phyloP scores from a whole-genome alignment of 2,113 vertebrate species.

The Pterophyllum scalare region DNA sequence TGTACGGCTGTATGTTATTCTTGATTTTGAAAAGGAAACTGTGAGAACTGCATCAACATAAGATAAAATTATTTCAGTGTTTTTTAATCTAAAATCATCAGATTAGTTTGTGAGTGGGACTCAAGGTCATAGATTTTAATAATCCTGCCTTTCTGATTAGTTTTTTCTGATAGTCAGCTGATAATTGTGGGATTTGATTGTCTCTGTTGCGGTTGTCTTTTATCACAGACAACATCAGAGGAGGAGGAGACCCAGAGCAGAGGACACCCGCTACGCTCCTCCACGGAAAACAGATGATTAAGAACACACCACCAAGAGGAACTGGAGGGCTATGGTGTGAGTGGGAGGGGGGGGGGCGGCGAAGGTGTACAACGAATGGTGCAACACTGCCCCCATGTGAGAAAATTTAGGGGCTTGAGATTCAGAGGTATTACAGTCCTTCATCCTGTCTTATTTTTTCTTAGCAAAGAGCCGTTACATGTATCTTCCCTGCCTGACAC shows the following conservation, averaged over 20 bases:
- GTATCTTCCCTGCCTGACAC: slow-evolving; percentile 32
- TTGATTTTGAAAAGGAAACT: not conserved
- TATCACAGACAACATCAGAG: not conserved
- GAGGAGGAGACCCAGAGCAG: slow-evolving; percentile 22
- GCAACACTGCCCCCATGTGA: slow-evolving; percentile 81
- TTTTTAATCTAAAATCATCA: not conserved
- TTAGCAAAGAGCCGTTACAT: slow-evolving; percentile 35
- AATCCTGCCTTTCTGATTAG: too few relatives aligned
- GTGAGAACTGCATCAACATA: not conserved
- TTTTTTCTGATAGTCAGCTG: not conserved
- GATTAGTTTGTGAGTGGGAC: not conserved
- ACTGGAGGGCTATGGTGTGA: not conserved
- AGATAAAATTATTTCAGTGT: not conserved
- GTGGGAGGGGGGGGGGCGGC: not conserved
- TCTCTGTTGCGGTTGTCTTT: slow-evolving; percentile 7
- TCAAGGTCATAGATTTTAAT: too few relatives aligned
- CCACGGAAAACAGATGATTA: slow-evolving; percentile 45
- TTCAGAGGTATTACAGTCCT: not conserved
- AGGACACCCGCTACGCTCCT: slow-evolving; percentile 37
- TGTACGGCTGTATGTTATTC: not conserved
- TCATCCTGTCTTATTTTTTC: not conserved
- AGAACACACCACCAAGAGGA: slow-evolving; percentile 27
- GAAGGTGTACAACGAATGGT: slow-evolving; percentile 47
- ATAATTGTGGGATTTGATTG: not conserved
- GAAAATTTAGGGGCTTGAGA: not conserved